Evolutionary conservation across 2,113 vertebrate species (phyloP).

Genomic region (Perca fluviatilis): DNA sequence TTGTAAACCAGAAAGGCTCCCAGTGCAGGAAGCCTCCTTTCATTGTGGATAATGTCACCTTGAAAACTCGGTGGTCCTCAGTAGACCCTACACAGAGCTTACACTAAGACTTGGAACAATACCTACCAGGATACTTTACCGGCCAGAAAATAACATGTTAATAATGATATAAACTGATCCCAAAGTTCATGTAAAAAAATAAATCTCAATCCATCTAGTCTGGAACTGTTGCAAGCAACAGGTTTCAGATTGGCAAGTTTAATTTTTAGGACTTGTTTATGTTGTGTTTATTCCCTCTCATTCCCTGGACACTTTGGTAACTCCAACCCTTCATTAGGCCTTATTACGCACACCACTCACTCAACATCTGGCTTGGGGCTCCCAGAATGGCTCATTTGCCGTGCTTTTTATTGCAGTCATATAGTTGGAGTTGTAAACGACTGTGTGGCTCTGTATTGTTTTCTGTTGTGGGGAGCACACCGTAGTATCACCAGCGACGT

Average conservation of each 20-base stretch:
- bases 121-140: slow-evolving; percentile 3
- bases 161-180: slow-evolving; percentile 24
- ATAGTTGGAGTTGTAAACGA: slow-evolving; percentile 87
- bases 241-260: slow-evolving; percentile 70
- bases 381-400: slow-evolving; percentile 83
- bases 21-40: slow-evolving; percentile 82
- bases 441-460: slow-evolving; percentile 83
- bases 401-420: slow-evolving; percentile 85
- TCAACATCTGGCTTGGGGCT: slow-evolving; percentile 83
- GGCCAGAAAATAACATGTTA: slow-evolving; percentile 12
- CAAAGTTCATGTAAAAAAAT: background rate
- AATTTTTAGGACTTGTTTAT: slow-evolving; percentile 84
- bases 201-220: background rate
- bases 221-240: slow-evolving; percentile 36
- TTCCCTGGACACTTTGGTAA: slow-evolving; percentile 81
- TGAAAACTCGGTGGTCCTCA: slow-evolving; percentile 75
- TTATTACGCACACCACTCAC: slow-evolving; percentile 80
- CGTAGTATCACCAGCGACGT: slow-evolving; percentile 51
- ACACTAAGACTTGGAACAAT: slow-evolving; percentile 47
- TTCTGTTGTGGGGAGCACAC: slow-evolving; percentile 64
- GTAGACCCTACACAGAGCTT: slow-evolving; percentile 49
- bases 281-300: slow-evolving; percentile 84
- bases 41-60: slow-evolving; percentile 80
- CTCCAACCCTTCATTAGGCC: slow-evolving; percentile 84
- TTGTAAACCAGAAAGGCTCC: slow-evolving; percentile 84